These are phyloP conservation scores for Samia ricini DNA, from an alignment of 1,140 invertebrate genomes.

Conservation along the genomic window DNA sequence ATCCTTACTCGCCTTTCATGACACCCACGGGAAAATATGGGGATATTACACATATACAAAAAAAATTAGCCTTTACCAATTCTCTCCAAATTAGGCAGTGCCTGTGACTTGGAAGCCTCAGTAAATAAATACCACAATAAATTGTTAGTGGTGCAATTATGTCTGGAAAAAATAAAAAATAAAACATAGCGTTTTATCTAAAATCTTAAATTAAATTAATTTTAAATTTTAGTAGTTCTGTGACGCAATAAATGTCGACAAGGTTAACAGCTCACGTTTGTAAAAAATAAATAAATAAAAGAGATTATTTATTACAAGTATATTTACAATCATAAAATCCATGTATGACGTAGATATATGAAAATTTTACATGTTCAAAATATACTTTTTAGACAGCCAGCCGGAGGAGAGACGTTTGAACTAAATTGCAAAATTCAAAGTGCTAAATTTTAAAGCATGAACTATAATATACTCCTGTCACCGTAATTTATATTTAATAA, in stretches of 20 bases:
- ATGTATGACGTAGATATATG: slow-evolving; percentile 2
- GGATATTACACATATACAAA: no score
- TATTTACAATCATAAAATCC: background rate
- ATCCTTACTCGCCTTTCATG: no score
- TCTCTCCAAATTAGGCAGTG: no score
- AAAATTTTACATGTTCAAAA: background rate
- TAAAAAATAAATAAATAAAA: background rate
- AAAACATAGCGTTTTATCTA: no score
- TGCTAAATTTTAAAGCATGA: background rate
- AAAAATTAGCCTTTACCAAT: no score
- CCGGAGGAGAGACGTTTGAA: background rate
- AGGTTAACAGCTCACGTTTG: background rate
- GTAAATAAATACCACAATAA: no score
- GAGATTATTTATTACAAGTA: background rate
- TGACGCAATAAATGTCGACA: background rate
- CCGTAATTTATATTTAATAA: slow-evolving; percentile 8
- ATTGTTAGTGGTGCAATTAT: no score
- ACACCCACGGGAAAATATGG: no score
- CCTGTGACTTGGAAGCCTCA: no score
- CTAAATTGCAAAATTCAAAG: background rate
- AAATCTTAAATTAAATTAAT: background rate
- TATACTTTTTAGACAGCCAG: background rate
- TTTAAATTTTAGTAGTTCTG: background rate
- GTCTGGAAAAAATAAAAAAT: no score
- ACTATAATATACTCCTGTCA: slow-evolving; percentile 1